Conservation (phyloP, 2,113 vertebrate genomes). For the Neogale vison region DNA sequence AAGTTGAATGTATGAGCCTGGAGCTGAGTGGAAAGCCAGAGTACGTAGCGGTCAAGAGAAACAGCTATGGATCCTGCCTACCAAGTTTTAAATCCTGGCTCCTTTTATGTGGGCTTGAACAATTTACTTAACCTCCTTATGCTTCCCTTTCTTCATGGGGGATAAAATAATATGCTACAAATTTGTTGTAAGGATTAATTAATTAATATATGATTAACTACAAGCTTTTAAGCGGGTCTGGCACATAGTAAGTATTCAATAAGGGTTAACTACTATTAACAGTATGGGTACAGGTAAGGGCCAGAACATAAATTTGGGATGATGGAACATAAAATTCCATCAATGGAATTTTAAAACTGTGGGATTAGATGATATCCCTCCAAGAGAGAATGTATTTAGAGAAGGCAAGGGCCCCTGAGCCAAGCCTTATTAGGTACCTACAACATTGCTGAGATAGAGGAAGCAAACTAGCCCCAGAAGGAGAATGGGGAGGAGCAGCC, state of each 20-base stretch:
- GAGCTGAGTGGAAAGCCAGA: neutral
- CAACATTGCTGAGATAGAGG: neutral
- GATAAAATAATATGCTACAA: neutral
- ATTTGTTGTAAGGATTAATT: neutral
- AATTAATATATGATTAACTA: neutral
- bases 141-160: neutral
- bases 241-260: neutral
- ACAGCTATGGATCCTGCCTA: neutral
- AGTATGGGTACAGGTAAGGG: neutral
- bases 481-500: neutral
- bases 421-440: neutral
- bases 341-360: neutral
- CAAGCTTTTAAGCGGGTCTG: neutral
- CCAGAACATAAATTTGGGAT: neutral
- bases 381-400: neutral
- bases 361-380: neutral
- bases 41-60: neutral
- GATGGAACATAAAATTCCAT: neutral
- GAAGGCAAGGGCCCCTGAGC: neutral
- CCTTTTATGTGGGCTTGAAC: neutral
- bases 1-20: neutral
- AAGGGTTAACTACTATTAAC: neutral
- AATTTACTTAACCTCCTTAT: neutral
- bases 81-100: neutral
- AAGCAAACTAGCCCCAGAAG: neutral